Percentiles rank a stretch among this genome's conserved stretches.
Conservation (phyloP, 2,113 vertebrate genomes). For the Toxostoma redivivum region DNA sequence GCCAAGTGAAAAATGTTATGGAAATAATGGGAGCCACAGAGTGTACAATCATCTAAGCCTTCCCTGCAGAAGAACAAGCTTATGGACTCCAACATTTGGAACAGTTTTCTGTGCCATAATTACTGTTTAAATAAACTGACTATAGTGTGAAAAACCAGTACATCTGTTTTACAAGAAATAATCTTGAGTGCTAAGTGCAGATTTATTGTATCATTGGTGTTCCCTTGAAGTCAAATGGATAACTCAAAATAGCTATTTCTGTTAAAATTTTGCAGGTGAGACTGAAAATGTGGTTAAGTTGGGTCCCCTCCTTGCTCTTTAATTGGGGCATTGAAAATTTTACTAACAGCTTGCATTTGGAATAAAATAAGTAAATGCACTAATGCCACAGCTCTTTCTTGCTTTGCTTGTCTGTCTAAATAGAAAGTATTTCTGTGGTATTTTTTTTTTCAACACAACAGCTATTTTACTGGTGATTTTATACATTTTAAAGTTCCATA, state of each 20-base stretch:
- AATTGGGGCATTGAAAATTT: not conserved
- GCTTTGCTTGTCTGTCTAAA: not conserved
- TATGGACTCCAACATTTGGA: not conserved
- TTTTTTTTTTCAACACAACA: not conserved
- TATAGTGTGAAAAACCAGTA: not conserved
- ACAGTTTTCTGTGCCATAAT: not conserved
- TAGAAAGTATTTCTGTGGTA: not conserved
- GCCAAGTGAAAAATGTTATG: not conserved
- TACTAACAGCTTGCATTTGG: not conserved
- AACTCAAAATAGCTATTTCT: not conserved
- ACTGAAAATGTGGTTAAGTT: not conserved
- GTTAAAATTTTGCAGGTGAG: not conserved
- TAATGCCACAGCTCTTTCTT: not conserved
- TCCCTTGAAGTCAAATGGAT: not conserved
- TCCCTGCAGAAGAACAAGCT: not conserved
- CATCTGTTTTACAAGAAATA: not conserved
- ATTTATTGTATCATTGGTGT: not conserved
- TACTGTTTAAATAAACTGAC: not conserved
- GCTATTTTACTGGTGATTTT: not conserved
- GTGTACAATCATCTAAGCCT: not conserved
- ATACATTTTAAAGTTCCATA: not conserved
- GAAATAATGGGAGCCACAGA: not conserved
- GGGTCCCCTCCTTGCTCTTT: not conserved
- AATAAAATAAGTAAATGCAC: not conserved
- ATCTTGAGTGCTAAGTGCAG: not conserved